A percentile compares a stretch with the other conserved stretches of the same genome.
phyloP scores from a whole-genome alignment of 2,797 vertebrate species.

The Chaenodraco wilsoni region DNA sequence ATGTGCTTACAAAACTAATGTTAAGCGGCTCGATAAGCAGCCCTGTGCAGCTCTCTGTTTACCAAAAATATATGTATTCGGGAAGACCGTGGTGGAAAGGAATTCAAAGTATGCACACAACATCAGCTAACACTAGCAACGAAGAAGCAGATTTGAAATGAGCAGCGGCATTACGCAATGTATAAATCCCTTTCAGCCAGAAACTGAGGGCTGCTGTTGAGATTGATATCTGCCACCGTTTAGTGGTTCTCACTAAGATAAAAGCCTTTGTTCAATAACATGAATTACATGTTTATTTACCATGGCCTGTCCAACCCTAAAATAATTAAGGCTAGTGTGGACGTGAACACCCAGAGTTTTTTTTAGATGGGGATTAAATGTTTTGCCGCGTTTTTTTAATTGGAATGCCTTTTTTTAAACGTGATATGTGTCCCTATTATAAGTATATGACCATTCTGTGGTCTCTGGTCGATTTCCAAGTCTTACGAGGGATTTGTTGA shows the following conservation, averaged over 20 bases:
- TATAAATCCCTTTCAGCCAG: slow-evolving; percentile 7
- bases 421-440: neutral
- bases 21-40: neutral
- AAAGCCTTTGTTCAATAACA: slow-evolving; percentile 53
- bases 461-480: neutral
- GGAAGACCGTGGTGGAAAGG: slow-evolving; percentile 58
- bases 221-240: slow-evolving; percentile 36
- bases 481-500: neutral
- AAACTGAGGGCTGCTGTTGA: slow-evolving; percentile 36
- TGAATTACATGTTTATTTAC: slow-evolving; percentile 48
- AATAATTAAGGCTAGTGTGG: slow-evolving; percentile 12
- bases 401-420: neutral
- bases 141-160: slow-evolving; percentile 55
- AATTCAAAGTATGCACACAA: slow-evolving; percentile 74
- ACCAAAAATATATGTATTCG: slow-evolving; percentile 62
- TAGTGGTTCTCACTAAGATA: slow-evolving; percentile 29
- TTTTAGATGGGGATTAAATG: neutral
- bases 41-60: slow-evolving; percentile 14
- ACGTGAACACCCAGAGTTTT: neutral
- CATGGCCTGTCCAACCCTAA: slow-evolving; percentile 47
- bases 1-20: slow-evolving; percentile 38
- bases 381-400: slow-evolving; percentile 5
- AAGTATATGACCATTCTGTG: too few relatives aligned
- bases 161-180: slow-evolving; percentile 55
- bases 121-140: slow-evolving; percentile 69